Base-by-base conservation (phyloP, 1,140 invertebrate genomes). In the Maniola jurtina region DNA sequence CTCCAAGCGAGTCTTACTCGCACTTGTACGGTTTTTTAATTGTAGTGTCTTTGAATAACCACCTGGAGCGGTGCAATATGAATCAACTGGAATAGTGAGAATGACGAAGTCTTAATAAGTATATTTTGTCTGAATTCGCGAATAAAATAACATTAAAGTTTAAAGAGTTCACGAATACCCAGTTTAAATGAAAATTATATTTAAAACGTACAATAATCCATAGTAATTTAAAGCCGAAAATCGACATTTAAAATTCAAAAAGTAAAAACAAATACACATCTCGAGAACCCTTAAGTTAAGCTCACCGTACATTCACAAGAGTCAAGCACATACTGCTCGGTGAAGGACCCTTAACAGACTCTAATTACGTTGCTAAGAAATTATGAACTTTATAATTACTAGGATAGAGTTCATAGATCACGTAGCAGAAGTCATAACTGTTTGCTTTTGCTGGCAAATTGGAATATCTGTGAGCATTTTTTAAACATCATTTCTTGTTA, bases 201-300 rank as follows among this genome's bases (percentile, higher is more conserved):
- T 25, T 25, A 25, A 25, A 25, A 25, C n/a, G 25, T 25, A 25
- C 1, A 25, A 25, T 25, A 25, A 25, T 25, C 4, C 6, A 45
- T n/a, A 42, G 38, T 47, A n/a, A 16, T 36, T 52, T 14, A 61
- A 36, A 61, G 48, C 11, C 35, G 8, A 54, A 35, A 42, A 52
- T 58, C 33, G 25, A 36, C 15, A 10, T 54, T 65, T 60, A 38
- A 58, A 66, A 61, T 38, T 7, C n/a, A 55, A 69, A 25, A 58
- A 45, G 52, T 54, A 60, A 69, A 64, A 69, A 69, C 62, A 64
- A 69, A 69, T 69, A 58, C 57, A 69, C 54, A 38, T 42, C 62
- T 55, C 36, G 47, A 64, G 66, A 13, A 48, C 56, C 14, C 66
- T 68, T 38, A 48, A 25, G 67, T 61, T 40, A 35, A 64, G 67